Evolutionary conservation across 2,888 invertebrate genomes (phyloP).

Genomic region (Sepiola atlantica): DNA sequence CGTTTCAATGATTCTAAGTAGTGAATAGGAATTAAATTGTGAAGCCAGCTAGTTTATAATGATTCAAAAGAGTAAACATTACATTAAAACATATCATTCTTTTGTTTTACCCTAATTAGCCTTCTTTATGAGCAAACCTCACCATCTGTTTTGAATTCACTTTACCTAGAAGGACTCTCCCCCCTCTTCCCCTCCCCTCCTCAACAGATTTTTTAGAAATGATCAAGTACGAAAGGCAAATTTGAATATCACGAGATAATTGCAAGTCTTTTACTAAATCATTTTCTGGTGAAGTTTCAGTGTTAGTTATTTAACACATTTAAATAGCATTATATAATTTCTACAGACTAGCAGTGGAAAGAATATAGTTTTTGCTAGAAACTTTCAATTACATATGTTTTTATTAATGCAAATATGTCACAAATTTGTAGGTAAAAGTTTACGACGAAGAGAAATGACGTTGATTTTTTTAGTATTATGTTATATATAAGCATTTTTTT

Average conservation of each 20-base stretch:
- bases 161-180: background rate
- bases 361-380: too few relatives aligned
- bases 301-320: background rate
- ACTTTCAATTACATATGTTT: too few relatives aligned
- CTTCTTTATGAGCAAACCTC: background rate
- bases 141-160: background rate
- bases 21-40: background rate
- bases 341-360: too few relatives aligned
- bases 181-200: too few relatives aligned
- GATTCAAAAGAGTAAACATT: background rate
- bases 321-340: background rate
- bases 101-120: background rate
- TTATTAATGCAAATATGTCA: too few relatives aligned
- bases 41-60: background rate
- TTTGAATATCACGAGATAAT: background rate
- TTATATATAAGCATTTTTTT: too few relatives aligned
- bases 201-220: background rate
- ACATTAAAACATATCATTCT: background rate
- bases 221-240: background rate
- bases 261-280: background rate
- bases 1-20: too few relatives aligned
- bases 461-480: too few relatives aligned
- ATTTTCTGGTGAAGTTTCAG: background rate
- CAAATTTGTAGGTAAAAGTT: too few relatives aligned
- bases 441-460: too few relatives aligned